Conservation (phyloP, 2,797 vertebrate genomes). For the Oreonectes daqikongensis region DNA sequence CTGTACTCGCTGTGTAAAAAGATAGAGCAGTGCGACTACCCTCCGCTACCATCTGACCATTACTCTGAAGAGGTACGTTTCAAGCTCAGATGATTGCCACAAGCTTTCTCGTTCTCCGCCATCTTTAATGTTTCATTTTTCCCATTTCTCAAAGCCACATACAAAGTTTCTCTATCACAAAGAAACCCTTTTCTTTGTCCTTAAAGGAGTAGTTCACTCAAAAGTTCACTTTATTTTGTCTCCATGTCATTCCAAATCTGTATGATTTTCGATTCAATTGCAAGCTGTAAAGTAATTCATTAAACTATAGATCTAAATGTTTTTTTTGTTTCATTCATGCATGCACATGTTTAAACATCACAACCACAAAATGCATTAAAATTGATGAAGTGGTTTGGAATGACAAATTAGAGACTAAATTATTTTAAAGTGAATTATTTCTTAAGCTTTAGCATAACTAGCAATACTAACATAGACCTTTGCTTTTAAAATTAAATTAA, state of each 20-base stretch:
- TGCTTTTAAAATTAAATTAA: neutral
- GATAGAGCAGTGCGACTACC: conserved; percentile 98
- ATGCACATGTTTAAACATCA: neutral
- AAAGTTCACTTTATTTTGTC: neutral
- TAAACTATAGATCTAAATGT: no score
- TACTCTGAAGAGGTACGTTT: conserved; percentile 92
- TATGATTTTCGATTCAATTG: neutral
- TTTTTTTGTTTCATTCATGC: neutral
- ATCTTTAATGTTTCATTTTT: neutral
- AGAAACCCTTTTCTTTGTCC: neutral
- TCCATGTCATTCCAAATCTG: neutral
- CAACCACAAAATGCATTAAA: neutral
- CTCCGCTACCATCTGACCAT: conserved; percentile 97
- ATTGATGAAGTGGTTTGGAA: neutral
- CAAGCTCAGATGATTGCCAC: neutral
- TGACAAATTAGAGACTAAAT: no score
- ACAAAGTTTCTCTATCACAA: neutral
- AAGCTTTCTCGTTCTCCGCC: neutral
- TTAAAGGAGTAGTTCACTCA: neutral
- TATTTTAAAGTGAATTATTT: no score
- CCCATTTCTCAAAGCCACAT: neutral
- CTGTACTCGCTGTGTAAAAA: conserved; percentile 98
- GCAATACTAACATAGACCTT: neutral
- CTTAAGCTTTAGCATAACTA: neutral
- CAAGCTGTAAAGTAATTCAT: neutral